Base-by-base conservation (phyloP, 2,797 vertebrate species). In the Smutsia gigantea region DNA sequence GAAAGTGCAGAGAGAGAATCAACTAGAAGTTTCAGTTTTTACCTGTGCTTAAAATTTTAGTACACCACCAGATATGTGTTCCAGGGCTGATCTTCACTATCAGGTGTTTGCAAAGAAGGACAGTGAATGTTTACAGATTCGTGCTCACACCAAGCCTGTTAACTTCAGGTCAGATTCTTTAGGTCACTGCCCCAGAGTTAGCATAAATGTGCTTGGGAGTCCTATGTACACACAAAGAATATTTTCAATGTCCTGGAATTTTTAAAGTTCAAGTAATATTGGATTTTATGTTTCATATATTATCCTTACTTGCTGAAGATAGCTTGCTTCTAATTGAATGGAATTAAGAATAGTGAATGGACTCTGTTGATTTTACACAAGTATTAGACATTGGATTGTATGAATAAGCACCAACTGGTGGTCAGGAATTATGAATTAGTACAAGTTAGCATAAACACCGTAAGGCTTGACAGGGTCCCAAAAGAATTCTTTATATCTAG, bases 401-500 rank as follows among this genome's bases (percentile, higher is more conserved):
- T 63, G 27, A 83, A 27, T 51, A 61, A 93, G 23, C 53, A 94
- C 86, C 59, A 88, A 42, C 39, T 85, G 34, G 49, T 84, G 42
- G 18, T n/a, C 2, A 93, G 42, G 18, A 82, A 57, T 93, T 88
- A 66, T 7, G 74, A 74, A 79, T 69, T 82, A 61, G 34, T 78
- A 82, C 8, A 82, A 29, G 39, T 75, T 87, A 88, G 2, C n/a
- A 61, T 55, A 90, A 92, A 90, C 83, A 63, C 94, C 37, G 93
- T 88, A 96, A 97, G 79, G 78, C 2, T 94, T 94, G 79, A 31
- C 57, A 88, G 13, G 61, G 0, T 3, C 10, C 27, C 29, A 31
- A 85, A 97, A 95, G 83, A 93, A 79, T 83, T 94, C n/a, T 93
- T 95, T 97, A 87, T 95, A 4, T n/a, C 29, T 92, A 75, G 25